Evolutionary conservation across 2,797 vertebrate genomes (phyloP), one percentile per base, ranked within the genome.

Genomic region (Momotus momota): DNA sequence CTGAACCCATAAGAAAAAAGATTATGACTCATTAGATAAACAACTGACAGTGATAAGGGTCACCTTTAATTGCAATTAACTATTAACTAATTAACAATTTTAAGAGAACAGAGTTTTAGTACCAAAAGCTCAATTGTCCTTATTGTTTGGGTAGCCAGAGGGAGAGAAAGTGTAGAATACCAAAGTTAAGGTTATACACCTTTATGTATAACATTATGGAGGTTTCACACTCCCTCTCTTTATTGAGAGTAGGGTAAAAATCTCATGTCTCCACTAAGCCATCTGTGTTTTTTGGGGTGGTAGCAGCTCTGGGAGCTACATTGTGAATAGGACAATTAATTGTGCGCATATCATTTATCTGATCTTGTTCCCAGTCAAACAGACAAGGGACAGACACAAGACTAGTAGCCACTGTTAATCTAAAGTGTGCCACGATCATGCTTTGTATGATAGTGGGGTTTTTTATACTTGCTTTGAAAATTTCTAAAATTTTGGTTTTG

Each of bases 271-370:
- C n/a, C 15, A 49, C 2, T 3, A 29, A 43, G 20, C 41, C 14
- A 13, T 10, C 19, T 45, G 5, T 33, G 40, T 15, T 19, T 41
- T 69, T 61, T 64, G 70, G 65, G 46, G 29, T 61, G 13, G 7
- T 71, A 49, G 41, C 27, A 80, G 8, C 51, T 62, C 3, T 33
- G 61, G 27, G 40, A 83, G 17, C 41, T 45, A 23, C 46, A 51
- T 3, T 61, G n/a, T 54, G 41, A 86, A 49, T 35, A 49, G 46
- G 65, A 55, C 26, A 61, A 8, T 18, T 65, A 49, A 49, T 23
- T 49, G 58, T 2, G 2, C 10, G 5, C 0, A 0, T 66, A 51
- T 55, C 1, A 1, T 14, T 25, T 51, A 10, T 60, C 16, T 57
- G 54, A 40, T 66, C 52, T 51, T 81, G 41, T 57, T 75, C 58